A percentile compares a stretch with the other conserved stretches of the same genome.
These are phyloP conservation scores for Clarias laeviceps DNA, from an alignment of 2,797 vertebrate species.

Conservation along the genomic window DNA sequence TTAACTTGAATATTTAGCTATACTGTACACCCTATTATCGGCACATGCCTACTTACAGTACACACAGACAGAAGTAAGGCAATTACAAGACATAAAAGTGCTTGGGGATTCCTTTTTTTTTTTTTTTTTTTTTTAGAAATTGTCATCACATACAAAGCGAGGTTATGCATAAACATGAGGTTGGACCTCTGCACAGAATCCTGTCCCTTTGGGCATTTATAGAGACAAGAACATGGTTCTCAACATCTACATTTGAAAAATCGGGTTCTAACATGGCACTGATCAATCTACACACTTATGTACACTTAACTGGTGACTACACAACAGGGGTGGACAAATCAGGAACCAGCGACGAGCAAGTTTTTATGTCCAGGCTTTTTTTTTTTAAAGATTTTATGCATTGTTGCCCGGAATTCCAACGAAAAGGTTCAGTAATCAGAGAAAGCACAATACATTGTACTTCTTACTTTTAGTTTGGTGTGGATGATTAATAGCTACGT, in stretches of 20 bases:
- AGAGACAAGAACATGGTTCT: not conserved
- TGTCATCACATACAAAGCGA: slow-evolving; percentile 54
- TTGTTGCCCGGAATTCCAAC: no score
- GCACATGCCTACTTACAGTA: slow-evolving; percentile 27
- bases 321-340: slow-evolving; percentile 20
- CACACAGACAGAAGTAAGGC: slow-evolving; percentile 49
- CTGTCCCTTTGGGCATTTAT: slow-evolving; percentile 39
- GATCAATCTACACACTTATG: slow-evolving; percentile 25
- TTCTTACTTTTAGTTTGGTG: not conserved
- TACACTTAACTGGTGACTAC: slow-evolving; percentile 22
- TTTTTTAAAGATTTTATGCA: not conserved
- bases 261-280: slow-evolving; percentile 9
- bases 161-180: slow-evolving; percentile 44
- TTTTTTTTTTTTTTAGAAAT: slow-evolving; percentile 6
- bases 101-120: slow-evolving; percentile 28
- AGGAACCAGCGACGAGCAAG: not conserved
- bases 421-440: not conserved
- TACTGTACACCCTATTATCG: slow-evolving; percentile 19
- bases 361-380: not conserved
- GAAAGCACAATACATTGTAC: not conserved
- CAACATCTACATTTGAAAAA: not conserved
- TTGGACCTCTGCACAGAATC: slow-evolving; percentile 41
- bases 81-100: slow-evolving; percentile 50
- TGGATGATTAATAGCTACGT: not conserved
- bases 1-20: slow-evolving; percentile 5